Percentiles rank a stretch among this genome's conserved stretches.
These are phyloP conservation scores for Melipona bicolor DNA, from an alignment of 2,888 invertebrate species.

Conservation along the genomic window DNA sequence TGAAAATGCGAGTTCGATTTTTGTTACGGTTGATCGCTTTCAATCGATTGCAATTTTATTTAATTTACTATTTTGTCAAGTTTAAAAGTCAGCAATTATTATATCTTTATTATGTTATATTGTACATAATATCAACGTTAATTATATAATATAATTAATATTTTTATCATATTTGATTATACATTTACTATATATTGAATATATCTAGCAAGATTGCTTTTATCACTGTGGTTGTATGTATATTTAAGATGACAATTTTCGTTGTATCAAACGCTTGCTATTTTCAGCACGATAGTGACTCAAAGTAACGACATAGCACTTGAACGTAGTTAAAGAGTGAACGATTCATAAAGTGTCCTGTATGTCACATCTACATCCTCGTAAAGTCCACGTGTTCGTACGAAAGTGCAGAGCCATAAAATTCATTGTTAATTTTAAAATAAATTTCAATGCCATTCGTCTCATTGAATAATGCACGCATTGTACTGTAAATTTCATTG, in stretches of 20 bases:
- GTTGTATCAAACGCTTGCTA: not conserved
- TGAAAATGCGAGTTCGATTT: not conserved
- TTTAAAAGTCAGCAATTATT: too few relatives aligned
- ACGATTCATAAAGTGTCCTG: not conserved
- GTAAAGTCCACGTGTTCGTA: not conserved
- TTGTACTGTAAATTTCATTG: too few relatives aligned
- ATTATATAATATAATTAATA: too few relatives aligned
- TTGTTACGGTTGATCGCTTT: too few relatives aligned
- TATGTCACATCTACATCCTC: not conserved
- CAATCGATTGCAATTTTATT: too few relatives aligned
- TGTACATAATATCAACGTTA: too few relatives aligned
- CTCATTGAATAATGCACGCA: too few relatives aligned
- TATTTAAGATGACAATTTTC: not conserved
- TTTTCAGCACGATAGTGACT: not conserved
- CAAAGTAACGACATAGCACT: not conserved
- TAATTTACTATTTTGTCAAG: too few relatives aligned
- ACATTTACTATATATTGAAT: not conserved
- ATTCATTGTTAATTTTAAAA: not conserved
- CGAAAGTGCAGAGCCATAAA: too few relatives aligned
- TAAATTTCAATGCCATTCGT: not conserved
- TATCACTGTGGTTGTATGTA: not conserved
- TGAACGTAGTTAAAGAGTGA: not conserved
- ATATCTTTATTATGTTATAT: too few relatives aligned
- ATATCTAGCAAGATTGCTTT: not conserved
- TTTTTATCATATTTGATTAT: too few relatives aligned